A percentile compares a stretch with the other conserved stretches of the same genome.
phyloP scores from a whole-genome alignment of 2,888 invertebrate genomes.

The Hypomecis punctinalis region DNA sequence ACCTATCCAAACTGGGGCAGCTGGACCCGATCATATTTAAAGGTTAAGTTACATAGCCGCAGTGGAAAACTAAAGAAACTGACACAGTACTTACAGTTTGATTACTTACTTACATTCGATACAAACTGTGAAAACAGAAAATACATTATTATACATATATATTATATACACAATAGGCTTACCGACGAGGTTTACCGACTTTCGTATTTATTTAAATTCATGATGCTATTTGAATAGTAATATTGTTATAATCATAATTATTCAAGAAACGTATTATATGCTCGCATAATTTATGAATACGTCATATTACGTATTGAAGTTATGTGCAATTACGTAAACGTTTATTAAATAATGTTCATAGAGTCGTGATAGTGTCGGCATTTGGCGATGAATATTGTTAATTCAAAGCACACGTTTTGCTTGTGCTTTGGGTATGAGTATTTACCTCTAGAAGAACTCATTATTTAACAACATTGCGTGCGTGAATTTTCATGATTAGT shows the following conservation, averaged over 20 bases:
- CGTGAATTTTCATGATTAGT: neutral
- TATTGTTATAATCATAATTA: constrained; percentile 28
- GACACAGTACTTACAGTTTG: no score
- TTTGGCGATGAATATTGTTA: constrained; percentile 22
- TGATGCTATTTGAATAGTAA: constrained; percentile 1
- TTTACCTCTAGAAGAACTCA: neutral
- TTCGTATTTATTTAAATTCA: neutral
- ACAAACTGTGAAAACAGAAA: no score
- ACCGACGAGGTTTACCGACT: neutral
- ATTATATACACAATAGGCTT: no score
- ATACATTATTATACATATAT: no score
- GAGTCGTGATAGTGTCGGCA: constrained; percentile 16
- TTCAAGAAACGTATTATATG: constrained; percentile 35
- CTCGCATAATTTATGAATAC: constrained; percentile 22
- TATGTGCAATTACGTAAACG: constrained; percentile 42
- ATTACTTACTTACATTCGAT: no score
- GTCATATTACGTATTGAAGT: constrained; percentile 30
- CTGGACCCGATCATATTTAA: no score
- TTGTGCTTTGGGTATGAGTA: neutral
- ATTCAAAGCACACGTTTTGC: constrained; percentile 3
- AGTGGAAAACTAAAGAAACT: no score
- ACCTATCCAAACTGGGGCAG: no score
- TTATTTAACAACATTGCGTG: neutral
- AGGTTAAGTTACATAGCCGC: no score
- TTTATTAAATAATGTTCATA: constrained; percentile 36